Evolutionary conservation across 2,888 invertebrate species (phyloP).

Genomic region (Helicoverpa assulta): DNA sequence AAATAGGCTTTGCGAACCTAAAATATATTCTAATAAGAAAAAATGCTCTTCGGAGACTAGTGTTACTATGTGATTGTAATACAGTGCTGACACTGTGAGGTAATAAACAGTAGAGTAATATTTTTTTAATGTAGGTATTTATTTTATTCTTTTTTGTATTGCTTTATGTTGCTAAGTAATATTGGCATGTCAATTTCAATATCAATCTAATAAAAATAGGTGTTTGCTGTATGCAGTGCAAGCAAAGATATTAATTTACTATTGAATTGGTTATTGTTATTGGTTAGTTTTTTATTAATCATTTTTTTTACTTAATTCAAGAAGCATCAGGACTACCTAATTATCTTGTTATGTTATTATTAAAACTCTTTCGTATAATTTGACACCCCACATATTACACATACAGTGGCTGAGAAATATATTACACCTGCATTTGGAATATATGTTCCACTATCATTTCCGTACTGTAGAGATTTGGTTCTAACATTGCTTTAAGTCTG

Average conservation of each 20-base stretch:
- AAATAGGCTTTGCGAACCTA: conserved; percentile 16
- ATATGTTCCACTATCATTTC: no score
- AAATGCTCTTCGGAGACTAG: not conserved
- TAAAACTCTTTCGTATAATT: no score
- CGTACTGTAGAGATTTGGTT: no score
- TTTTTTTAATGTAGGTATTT: not conserved
- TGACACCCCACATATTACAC: no score
- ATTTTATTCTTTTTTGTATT: not conserved
- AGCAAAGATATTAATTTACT: not conserved
- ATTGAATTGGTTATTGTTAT: not conserved
- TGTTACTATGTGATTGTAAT: not conserved
- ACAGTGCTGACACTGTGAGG: not conserved
- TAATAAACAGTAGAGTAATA: conserved; percentile 13
- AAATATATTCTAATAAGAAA: conserved; percentile 15
- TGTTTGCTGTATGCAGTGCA: not conserved
- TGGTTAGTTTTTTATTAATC: not conserved
- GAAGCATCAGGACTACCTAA: no score
- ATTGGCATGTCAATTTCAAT: not conserved
- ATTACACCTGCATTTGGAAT: no score
- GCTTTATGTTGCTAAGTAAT: not conserved
- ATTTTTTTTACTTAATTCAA: no score
- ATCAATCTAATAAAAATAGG: not conserved
- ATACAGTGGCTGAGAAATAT: no score
- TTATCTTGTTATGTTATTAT: no score
- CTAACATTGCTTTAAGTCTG: no score